These are phyloP conservation scores for Onthophagus sagittarius DNA, from an alignment of 2,888 invertebrate genomes.

Conservation along the genomic window DNA sequence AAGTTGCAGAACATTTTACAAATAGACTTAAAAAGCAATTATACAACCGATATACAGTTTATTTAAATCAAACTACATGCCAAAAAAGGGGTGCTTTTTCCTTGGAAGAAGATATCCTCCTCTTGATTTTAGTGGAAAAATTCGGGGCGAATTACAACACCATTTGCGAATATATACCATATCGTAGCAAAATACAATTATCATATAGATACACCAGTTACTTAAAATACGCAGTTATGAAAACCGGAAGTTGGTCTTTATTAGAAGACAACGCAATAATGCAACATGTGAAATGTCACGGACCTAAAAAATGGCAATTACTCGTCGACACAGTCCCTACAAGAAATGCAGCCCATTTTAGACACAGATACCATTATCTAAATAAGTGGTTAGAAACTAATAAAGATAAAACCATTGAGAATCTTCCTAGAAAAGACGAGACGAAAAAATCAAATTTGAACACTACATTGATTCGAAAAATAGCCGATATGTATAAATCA, in stretches of 20 bases:
- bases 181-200: constrained; percentile 60
- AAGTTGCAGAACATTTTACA: constrained; percentile 60
- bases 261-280: constrained; percentile 61
- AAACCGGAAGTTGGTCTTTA: constrained; percentile 56
- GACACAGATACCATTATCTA: constrained; percentile 49
- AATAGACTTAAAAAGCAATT: constrained; percentile 63
- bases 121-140: constrained; percentile 59
- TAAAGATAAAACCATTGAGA: constrained; percentile 44
- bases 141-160: constrained; percentile 59
- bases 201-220: constrained; percentile 58
- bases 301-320: constrained; percentile 52
- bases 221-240: constrained; percentile 38
- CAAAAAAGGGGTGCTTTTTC: constrained; percentile 60
- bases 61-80: constrained; percentile 37
- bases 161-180: constrained; percentile 56
- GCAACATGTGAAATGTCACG: constrained; percentile 51
- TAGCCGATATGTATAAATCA: constrained; percentile 4
- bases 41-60: constrained; percentile 55
- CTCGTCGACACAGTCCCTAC: constrained; percentile 44
- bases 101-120: constrained; percentile 61
- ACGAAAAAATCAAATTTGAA: background rate
- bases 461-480: background rate
- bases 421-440: constrained; percentile 44
- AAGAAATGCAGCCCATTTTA: constrained; percentile 55
- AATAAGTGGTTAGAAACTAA: constrained; percentile 50